These are phyloP conservation scores for Masnerella sp. DNA, from an alignment of 2,888 invertebrate species.

Conservation along the genomic window DNA sequence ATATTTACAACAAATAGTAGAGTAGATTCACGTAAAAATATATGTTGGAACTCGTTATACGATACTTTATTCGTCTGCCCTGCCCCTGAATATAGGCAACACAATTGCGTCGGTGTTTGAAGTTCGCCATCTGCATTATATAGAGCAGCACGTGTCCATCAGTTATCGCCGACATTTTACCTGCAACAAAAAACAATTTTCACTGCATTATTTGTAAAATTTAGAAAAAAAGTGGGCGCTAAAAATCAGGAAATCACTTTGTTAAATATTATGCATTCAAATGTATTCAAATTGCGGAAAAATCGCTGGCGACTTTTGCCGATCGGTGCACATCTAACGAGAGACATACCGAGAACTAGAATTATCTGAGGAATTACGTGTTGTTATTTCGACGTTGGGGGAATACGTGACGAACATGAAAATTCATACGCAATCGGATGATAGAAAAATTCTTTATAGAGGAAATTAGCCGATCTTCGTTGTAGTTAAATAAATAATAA, in stretches of 20 bases:
- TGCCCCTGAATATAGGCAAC: constrained; percentile 37
- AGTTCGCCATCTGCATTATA: neutral
- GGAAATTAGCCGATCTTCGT: too few relatives aligned
- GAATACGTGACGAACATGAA: constrained; percentile 17
- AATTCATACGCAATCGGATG: constrained; percentile 11
- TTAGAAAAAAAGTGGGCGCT: too few relatives aligned
- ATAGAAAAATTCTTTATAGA: constrained; percentile 25
- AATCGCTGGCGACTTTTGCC: neutral
- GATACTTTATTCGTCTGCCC: constrained; percentile 2
- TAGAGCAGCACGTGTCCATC: neutral
- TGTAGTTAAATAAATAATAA: too few relatives aligned
- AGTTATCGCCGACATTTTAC: neutral
- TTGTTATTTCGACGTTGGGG: constrained; percentile 20
- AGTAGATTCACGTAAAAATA: neutral
- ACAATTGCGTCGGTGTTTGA: constrained; percentile 30
- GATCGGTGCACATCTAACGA: constrained; percentile 7
- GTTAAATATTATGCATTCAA: constrained; percentile 11
- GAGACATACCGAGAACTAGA: too few relatives aligned
- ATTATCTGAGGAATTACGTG: constrained; percentile 25
- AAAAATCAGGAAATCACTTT: too few relatives aligned
- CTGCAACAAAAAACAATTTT: too few relatives aligned
- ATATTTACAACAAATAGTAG: neutral
- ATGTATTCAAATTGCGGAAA: constrained; percentile 6
- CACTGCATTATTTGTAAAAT: too few relatives aligned
- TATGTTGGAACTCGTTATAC: constrained; percentile 2